A percentile compares a stretch with the other conserved stretches of the same genome.
Evolutionary conservation across 2,888 invertebrate genomes (phyloP).

Genomic region (Ischnus inquisitorius): DNA sequence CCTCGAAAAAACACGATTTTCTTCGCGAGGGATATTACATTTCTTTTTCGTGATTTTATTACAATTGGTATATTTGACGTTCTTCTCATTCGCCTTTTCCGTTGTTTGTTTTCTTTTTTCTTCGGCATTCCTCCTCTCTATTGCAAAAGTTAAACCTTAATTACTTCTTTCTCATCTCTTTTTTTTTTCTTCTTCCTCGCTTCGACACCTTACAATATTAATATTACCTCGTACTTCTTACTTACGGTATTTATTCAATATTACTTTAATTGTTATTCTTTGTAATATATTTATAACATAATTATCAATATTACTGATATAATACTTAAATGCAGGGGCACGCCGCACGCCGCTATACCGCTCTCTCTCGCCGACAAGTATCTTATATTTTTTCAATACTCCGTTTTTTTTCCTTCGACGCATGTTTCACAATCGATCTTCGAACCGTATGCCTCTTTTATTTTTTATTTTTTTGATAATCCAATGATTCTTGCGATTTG

Average conservation of each 20-base stretch:
- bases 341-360: constrained; percentile 77
- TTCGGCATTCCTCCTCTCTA: constrained; percentile 74
- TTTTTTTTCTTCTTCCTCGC: constrained; percentile 69
- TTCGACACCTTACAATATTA: constrained; percentile 81
- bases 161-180: constrained; percentile 64
- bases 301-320: constrained; percentile 83
- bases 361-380: constrained; percentile 60
- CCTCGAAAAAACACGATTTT: constrained; percentile 41
- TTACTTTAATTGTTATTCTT: constrained; percentile 75
- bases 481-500: constrained; percentile 46
- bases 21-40: constrained; percentile 1
- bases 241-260: constrained; percentile 83
- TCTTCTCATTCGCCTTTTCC: constrained; percentile 24
- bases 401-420: constrained; percentile 63
- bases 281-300: constrained; percentile 81
- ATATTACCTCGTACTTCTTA: constrained; percentile 83
- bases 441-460: constrained; percentile 31
- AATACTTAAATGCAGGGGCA: constrained; percentile 84
- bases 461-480: too few relatives aligned
- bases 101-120: constrained; percentile 62
- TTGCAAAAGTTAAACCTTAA: constrained; percentile 80
- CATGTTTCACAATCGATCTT: constrained; percentile 71
- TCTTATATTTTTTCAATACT: constrained; percentile 55
- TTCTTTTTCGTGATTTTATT: constrained; percentile 38
- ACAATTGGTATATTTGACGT: constrained; percentile 46